Evolutionary conservation across 1,140 invertebrate species (phyloP), one percentile per base, ranked within the genome.

Genomic region (Megalopta genalis): DNA sequence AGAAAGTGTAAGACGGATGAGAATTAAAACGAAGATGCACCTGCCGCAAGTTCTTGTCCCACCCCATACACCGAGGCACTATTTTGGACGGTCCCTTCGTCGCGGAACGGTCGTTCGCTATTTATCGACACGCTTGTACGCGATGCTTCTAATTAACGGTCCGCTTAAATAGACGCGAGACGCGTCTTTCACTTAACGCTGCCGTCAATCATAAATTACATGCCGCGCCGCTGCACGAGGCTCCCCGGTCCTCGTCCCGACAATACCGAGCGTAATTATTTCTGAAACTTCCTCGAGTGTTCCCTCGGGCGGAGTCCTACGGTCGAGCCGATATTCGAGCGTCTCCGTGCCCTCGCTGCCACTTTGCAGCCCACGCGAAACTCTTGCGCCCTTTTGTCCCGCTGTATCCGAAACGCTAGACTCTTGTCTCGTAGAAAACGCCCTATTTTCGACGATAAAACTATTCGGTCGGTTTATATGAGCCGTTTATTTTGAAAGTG

Each of bases 121-220:
- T 73, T 52, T 65, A 64, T 52, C 27, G 27, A 23, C 27, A 25
- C 5, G 60, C 63, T 12, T 2, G 21, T 21, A 10, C 63, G 18
- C 42, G 42, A 64, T 27, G 27, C 21, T 25, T 8, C 25, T 73
- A 73, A 73, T 73, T 64, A 73, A 65, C 71, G 27, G 60, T 52
- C 32, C 71, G 60, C 39, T 64, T 52, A 64, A 73, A 73, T 73
- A 27, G 25, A 64, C 39, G 46, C 71, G 63, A 73, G 25, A 37
- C 39, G 60, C 25, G 71, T 37, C 60, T 73, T 73, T 73, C n/a
- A 32, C 60, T 73, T 64, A 73, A 64, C 71, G 60, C 39, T 60
- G 14, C n/a, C 69, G 71, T 73, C 71, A 73, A 73, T 73, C 71
- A 73, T 73, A 73, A 73, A 73, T 73, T 73, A 73, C 71, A 73